These are phyloP conservation scores for Stenopsyche tienmushanensis DNA, from an alignment of 1,140 invertebrate genomes.

Conservation along the genomic window DNA sequence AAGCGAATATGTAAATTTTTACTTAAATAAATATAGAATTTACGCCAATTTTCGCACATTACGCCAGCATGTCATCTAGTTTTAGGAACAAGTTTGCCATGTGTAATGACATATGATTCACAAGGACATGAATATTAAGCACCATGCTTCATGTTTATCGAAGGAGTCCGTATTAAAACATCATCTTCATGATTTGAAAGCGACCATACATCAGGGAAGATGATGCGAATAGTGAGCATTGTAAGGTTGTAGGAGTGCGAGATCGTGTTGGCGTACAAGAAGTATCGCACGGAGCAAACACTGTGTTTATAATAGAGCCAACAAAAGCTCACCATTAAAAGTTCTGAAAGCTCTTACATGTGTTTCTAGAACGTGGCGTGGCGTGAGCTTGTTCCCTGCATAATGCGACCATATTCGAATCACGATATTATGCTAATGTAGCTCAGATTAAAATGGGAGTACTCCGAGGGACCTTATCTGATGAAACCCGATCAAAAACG, in stretches of 20 bases:
- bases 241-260: background rate
- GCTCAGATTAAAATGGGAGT: conserved; percentile 2
- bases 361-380: conserved; percentile 15
- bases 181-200: too few species aligned
- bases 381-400: conserved; percentile 13
- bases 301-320: background rate
- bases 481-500: background rate
- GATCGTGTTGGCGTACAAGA: background rate
- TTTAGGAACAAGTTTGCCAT: too few species aligned
- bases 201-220: too few species aligned
- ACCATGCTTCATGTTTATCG: too few species aligned
- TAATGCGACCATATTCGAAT: conserved; percentile 23
- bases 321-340: conserved; percentile 24
- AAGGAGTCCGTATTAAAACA: too few species aligned
- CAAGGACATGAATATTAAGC: too few species aligned
- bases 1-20: too few species aligned
- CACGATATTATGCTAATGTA: conserved; percentile 27
- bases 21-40: too few species aligned
- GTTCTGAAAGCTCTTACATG: conserved; percentile 15
- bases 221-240: background rate
- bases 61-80: too few species aligned
- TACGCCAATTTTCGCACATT: too few species aligned
- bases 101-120: too few species aligned
- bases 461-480: background rate
- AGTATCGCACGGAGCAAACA: background rate